Evolutionary conservation across 1,140 invertebrate species (phyloP), one percentile per base, ranked within the genome.

Genomic region (Bombus waltoni): DNA sequence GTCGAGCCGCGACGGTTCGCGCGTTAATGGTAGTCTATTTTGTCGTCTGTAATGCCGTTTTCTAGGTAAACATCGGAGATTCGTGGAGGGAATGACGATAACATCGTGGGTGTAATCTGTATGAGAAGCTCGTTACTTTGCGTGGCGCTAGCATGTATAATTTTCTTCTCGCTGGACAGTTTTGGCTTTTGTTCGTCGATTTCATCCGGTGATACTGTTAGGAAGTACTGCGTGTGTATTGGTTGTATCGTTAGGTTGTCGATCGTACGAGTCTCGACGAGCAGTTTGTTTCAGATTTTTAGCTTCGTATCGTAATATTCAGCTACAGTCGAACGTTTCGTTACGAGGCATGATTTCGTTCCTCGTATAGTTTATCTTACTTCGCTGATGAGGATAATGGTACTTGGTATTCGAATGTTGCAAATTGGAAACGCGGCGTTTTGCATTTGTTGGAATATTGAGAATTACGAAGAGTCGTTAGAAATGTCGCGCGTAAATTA

Each of bases 21-120:
- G 74, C 38, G 38, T 76, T 76, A 35, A 57, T 35, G 74, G 6
- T 25, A 57, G 44, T 35, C 47, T 25, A 76, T 76, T 76, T 76
- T 57, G 47, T 38, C 74, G 73, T 13, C 32, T 28, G 32, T 47
- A n/a, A 73, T 44, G 73, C 42, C 32, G 25, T 38, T 76, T 76
- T 44, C 74, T 57, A 76, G 74, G 47, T 53, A 76, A 76, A 76
- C 74, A 57, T 57, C 47, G 47, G 22, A 0, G n/a, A 15, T 28
- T 28, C 74, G 74, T 57, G 74, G 11, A 25, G 6, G 13, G 74
- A 76, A 76, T 76, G 11, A 25, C 32, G 44, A 76, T 76, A 53
- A 35, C 6, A 72, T 15, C 28, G 28, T 11, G 25, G 32, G 13
- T 32, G 74, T 3, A 28, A 38, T 57, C 47, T 59, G 47, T 57